Evolutionary conservation across 2,797 vertebrate species (phyloP), one percentile per base, ranked within the genome.

Genomic region (Paguma larvata): DNA sequence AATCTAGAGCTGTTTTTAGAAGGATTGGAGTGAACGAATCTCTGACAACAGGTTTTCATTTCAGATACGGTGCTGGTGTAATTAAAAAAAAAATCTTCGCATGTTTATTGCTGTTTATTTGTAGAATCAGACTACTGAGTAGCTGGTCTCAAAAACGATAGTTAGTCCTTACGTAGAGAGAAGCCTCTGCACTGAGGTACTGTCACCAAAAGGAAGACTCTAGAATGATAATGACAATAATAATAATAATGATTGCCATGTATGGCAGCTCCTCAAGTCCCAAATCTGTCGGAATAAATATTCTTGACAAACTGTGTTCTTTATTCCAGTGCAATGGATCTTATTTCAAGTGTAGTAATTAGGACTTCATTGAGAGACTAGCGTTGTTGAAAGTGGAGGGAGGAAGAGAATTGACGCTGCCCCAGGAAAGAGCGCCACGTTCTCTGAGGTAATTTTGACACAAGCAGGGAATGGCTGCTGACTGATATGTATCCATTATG

Each of bases 1-100:
- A 62, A 68, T 51, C 85, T 80, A 72, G 70, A 88, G 65, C 38
- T 65, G 27, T 77, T 90, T 75, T 95, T 79, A 34, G 91, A 85
- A 97, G 21, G 51, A 70, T 62, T 34, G 84, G 23, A 59, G 70
- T 15, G 70, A 79, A 18, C 53, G 44, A 80, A 18, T 78, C 90
- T 82, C 63, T 87, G 73, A 25, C 41, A 79, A 93, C 6, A 67
- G 56, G 32, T 79, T 95, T 72, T 73, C 85, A 63, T 84, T 70
- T 94, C 72, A 62, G 68, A 86, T 27, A 73, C 38, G 72, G 23
- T 19, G n/a, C 15, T 62, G 19, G n/a, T 13, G 34, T 10, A 65
- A 53, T n/a, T 73, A 48, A n/a, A 85, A 73, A 73, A 73, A 92
- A 85, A 48, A 84, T 51, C 19, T 38, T 73, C 48, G 14, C 6